Evolutionary conservation across 2,113 vertebrate genomes (phyloP).

Genomic region (Anarrhichthys ocellatus): DNA sequence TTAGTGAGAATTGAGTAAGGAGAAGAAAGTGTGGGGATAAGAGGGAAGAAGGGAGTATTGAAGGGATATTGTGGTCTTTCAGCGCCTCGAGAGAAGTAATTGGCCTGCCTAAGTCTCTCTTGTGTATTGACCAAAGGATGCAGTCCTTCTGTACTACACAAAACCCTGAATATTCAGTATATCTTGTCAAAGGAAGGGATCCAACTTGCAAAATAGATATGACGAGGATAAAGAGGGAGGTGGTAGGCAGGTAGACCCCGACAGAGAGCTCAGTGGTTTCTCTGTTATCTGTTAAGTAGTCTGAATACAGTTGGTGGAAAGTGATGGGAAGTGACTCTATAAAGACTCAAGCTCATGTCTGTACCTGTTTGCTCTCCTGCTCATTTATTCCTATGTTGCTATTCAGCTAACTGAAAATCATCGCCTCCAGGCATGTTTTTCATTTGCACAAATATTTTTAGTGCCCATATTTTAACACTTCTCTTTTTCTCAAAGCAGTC

Average conservation of each 20-base stretch:
- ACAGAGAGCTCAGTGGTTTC: conserved; percentile 1
- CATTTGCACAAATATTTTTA: conserved; percentile 18
- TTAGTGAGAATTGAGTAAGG: conserved; percentile 61
- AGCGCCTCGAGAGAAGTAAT: conserved; percentile 56
- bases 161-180: not conserved
- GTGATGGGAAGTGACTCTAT: not conserved
- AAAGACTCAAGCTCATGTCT: conserved; percentile 5
- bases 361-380: not conserved
- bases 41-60: conserved; percentile 49
- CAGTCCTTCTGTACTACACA: conserved; percentile 4
- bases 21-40: conserved; percentile 40
- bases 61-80: conserved; percentile 52
- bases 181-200: conserved; percentile 20
- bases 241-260: not conserved
- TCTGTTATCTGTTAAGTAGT: conserved; percentile 7
- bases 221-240: not conserved
- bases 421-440: conserved; percentile 9
- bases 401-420: conserved; percentile 37
- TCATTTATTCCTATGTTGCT: not conserved
- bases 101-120: conserved; percentile 46
- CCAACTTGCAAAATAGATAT: conserved; percentile 8
- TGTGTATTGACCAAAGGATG: conserved; percentile 46
- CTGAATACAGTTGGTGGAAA: conserved; percentile 17
- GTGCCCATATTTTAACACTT: not conserved
- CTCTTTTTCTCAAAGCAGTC: not conserved